Conservation (phyloP, 2,888 invertebrate genomes). For the Hypena proboscidalis region DNA sequence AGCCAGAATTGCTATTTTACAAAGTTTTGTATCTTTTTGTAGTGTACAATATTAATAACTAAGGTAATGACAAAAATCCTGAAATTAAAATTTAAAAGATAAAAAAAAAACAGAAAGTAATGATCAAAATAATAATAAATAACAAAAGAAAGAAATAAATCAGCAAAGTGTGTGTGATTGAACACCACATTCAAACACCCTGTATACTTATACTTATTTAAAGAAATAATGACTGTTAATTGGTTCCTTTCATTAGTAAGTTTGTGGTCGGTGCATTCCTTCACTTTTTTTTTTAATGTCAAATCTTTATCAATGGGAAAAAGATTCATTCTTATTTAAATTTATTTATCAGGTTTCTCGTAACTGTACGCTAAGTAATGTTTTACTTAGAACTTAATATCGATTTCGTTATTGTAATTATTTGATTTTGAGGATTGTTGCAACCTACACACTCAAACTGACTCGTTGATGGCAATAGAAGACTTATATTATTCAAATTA, state of each 20-base stretch:
- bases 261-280: slow-evolving; percentile 77
- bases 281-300: slow-evolving; percentile 81
- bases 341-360: slow-evolving; percentile 74
- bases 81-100: too few relatives aligned
- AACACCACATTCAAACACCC: slow-evolving; percentile 44
- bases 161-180: too few relatives aligned
- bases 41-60: too few relatives aligned
- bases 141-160: too few relatives aligned
- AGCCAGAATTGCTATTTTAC: too few relatives aligned
- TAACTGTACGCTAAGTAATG: slow-evolving; percentile 68
- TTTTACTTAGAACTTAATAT: slow-evolving; percentile 58
- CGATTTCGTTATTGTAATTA: slow-evolving; percentile 33
- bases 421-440: slow-evolving; percentile 2
- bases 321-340: slow-evolving; percentile 83
- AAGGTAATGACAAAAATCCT: too few relatives aligned
- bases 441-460: neutral
- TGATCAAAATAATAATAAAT: slow-evolving; percentile 22
- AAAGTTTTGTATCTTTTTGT: too few relatives aligned
- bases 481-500: too few relatives aligned
- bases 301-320: slow-evolving; percentile 84
- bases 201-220: slow-evolving; percentile 71
- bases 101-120: too few relatives aligned
- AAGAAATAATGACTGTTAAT: slow-evolving; percentile 83
- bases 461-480: too few relatives aligned
- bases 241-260: slow-evolving; percentile 84